phyloP scores from a whole-genome alignment of 2,888 invertebrate genomes.

The Petrolisthes cinctipes region DNA sequence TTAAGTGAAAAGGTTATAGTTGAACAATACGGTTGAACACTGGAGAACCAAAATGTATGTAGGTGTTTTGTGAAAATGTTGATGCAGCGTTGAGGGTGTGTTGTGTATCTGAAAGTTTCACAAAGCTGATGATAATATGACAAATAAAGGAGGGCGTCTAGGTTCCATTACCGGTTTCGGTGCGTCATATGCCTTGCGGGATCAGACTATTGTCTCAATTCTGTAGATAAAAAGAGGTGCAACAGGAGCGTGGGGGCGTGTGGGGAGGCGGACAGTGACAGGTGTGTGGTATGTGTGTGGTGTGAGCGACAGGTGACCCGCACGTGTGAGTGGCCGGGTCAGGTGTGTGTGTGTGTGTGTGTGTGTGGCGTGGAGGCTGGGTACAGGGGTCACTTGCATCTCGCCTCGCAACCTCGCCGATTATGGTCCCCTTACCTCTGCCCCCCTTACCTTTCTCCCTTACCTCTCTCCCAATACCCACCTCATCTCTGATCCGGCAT shows the following conservation, averaged over 20 bases:
- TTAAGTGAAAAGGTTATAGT: not conserved
- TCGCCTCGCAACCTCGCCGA: slow-evolving; percentile 24
- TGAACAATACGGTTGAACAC: not conserved
- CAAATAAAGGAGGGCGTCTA: not conserved
- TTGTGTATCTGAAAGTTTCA: not conserved
- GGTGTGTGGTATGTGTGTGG: slow-evolving; percentile 9
- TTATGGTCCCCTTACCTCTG: not conserved
- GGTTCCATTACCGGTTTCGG: too few species aligned
- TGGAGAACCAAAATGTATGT: not conserved
- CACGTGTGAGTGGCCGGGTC: slow-evolving; percentile 43
- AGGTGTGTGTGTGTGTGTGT: slow-evolving; percentile 23
- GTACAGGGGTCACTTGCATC: slow-evolving; percentile 51
- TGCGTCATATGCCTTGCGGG: not conserved
- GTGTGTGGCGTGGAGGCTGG: slow-evolving; percentile 15
- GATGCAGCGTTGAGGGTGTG: not conserved
- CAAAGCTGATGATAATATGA: not conserved
- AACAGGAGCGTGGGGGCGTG: not conserved
- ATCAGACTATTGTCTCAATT: not conserved
- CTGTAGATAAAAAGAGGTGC: not conserved
- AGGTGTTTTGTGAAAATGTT: not conserved
- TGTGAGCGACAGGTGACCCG: slow-evolving; percentile 19
- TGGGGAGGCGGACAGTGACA: not conserved
- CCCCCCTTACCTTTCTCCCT: not conserved
- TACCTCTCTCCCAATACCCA: not conserved
- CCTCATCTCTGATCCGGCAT: not conserved